Conservation (phyloP, 2,797 vertebrate genomes). For the Squalus acanthias region DNA sequence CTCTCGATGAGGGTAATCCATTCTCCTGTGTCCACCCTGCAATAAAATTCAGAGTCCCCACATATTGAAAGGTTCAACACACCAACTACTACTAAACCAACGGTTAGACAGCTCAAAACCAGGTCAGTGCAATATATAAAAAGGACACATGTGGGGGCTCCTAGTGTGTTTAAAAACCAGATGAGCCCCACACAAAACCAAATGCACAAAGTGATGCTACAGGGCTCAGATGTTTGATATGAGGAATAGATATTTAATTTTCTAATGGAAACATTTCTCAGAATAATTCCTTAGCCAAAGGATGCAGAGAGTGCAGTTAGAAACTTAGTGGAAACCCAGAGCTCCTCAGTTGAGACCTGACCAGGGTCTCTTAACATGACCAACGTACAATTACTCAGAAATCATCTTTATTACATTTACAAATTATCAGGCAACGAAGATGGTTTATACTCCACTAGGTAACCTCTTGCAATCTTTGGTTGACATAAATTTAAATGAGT, state of each 20-base stretch:
- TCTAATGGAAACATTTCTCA: constrained; percentile 16
- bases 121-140: not conserved
- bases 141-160: not conserved
- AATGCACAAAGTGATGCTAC: not conserved
- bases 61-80: not conserved
- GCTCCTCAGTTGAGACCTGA: not conserved
- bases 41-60: constrained; percentile 41
- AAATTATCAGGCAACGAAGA: not conserved
- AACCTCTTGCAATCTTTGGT: not conserved
- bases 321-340: not conserved
- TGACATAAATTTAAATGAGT: not conserved
- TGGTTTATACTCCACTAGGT: not conserved
- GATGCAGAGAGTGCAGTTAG: not conserved
- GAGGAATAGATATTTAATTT: not conserved
- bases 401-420: not conserved
- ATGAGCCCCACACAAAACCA: not conserved
- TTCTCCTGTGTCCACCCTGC: constrained; percentile 92
- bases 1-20: constrained; percentile 96
- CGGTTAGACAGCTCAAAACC: not conserved
- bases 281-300: not conserved
- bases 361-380: not conserved
- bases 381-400: not conserved
- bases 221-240: not conserved
- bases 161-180: not conserved
- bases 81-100: not conserved